phyloP scores from a whole-genome alignment of 2,888 invertebrate genomes.

The Drosophila flavopinicola region DNA sequence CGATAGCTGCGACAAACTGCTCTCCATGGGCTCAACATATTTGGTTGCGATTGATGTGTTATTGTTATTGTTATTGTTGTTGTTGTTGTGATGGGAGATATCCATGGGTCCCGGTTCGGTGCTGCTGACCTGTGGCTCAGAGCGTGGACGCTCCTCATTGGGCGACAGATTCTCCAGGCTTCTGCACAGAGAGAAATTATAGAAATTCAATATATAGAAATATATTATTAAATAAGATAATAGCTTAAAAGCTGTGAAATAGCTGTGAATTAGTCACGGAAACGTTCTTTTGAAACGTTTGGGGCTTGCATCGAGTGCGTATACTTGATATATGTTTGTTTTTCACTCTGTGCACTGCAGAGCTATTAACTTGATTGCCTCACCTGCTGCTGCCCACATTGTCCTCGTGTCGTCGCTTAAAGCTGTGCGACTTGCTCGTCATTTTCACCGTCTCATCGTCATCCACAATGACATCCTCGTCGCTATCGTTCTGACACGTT shows the following conservation, averaged over 20 bases:
- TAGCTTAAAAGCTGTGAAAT: too few relatives aligned
- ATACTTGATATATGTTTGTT: too few relatives aligned
- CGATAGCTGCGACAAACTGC: constrained; percentile 83
- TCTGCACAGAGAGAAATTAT: constrained; percentile 35
- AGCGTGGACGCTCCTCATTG: constrained; percentile 82
- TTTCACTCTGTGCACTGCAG: too few relatives aligned
- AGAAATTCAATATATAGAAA: too few relatives aligned
- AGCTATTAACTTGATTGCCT: too few relatives aligned
- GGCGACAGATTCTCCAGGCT: constrained; percentile 81
- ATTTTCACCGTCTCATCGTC: constrained; percentile 83
- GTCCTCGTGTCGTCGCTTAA: constrained; percentile 82
- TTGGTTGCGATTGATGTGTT: constrained; percentile 72
- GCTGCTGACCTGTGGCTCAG: constrained; percentile 84
- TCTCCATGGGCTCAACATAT: constrained; percentile 68
- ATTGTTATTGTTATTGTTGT: constrained; percentile 80
- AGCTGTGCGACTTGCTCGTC: constrained; percentile 61
- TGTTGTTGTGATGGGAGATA: constrained; percentile 73
- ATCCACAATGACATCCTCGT: constrained; percentile 84
- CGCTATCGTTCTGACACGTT: constrained; percentile 83
- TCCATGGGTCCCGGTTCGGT: constrained; percentile 82
- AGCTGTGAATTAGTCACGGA: too few relatives aligned
- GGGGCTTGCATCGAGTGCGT: too few relatives aligned
- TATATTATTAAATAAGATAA: too few relatives aligned
- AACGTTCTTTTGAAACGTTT: too few relatives aligned
- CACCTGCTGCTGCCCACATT: constrained; percentile 81